These are phyloP conservation scores for Lepilemur ruficaudatus DNA, from an alignment of 2,797 vertebrate genomes.

Conservation along the genomic window DNA sequence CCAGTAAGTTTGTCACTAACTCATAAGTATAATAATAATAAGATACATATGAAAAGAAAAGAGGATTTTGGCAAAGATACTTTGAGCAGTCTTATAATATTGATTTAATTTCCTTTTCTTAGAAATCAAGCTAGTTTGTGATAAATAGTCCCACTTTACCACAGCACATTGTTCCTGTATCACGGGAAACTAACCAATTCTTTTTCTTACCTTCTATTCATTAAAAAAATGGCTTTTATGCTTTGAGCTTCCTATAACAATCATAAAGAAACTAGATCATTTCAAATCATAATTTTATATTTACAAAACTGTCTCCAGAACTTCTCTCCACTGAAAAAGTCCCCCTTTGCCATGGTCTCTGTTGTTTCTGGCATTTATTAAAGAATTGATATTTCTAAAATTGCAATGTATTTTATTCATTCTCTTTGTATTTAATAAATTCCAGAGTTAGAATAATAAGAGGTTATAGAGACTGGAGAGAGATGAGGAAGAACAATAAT, in stretches of 20 bases:
- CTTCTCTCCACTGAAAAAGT: not conserved
- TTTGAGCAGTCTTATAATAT: not conserved
- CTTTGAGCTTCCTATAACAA: not conserved
- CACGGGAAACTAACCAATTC: not conserved
- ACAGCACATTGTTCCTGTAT: not conserved
- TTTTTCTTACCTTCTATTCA: not conserved
- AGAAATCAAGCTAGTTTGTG: not conserved
- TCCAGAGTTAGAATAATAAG: not conserved
- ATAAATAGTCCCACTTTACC: not conserved
- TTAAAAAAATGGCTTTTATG: not conserved
- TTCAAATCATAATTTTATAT: slow-evolving; percentile 4
- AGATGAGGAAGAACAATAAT: not conserved
- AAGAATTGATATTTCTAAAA: not conserved
- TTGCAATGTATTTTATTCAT: not conserved
- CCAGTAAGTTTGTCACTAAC: not conserved
- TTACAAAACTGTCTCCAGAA: not conserved
- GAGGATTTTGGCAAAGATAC: not conserved
- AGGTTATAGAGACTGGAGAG: not conserved
- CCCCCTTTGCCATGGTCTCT: not conserved
- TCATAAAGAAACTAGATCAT: not conserved
- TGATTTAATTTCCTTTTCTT: not conserved
- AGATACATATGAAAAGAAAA: not conserved
- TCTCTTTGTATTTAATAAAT: not conserved
- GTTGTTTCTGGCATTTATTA: slow-evolving; percentile 30
- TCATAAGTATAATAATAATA: not conserved